A percentile compares a stretch with the other conserved stretches of the same genome.
Evolutionary conservation across 2,797 vertebrate genomes (phyloP).

Genomic region (Spea hammondii): DNA sequence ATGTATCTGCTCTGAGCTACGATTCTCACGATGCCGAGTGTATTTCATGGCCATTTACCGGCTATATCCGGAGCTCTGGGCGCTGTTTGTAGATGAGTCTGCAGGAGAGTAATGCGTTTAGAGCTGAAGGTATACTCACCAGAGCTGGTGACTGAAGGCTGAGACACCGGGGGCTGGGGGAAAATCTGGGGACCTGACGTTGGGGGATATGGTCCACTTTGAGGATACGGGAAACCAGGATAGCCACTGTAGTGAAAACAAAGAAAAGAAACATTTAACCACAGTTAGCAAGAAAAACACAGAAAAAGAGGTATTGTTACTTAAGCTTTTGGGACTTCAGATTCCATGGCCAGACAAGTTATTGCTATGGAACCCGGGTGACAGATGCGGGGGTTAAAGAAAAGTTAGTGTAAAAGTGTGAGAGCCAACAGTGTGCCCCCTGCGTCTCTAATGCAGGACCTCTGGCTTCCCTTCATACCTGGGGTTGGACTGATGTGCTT

Average conservation of each 20-base stretch:
- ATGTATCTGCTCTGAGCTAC: too few species aligned
- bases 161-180: conserved; percentile 64
- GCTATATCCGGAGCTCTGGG: too few species aligned
- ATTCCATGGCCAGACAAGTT: too few species aligned
- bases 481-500: conserved; percentile 77
- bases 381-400: too few species aligned
- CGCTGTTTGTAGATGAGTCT: too few species aligned
- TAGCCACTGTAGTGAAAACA: conserved; percentile 70
- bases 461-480: conserved; percentile 70
- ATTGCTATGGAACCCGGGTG: too few species aligned
- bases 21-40: too few species aligned
- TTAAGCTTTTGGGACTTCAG: neutral
- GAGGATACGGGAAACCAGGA: conserved; percentile 82
- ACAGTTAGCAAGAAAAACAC: conserved; percentile 14
- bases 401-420: too few species aligned
- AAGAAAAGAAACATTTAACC: conserved; percentile 4
- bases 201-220: conserved; percentile 82
- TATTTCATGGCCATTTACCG: too few species aligned
- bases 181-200: conserved; percentile 82
- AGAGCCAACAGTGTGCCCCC: too few species aligned
- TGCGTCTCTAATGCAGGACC: too few species aligned
- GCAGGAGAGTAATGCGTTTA: too few species aligned
- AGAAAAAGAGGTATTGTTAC: neutral
- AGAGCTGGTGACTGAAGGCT: conserved; percentile 83
- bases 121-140: conserved; percentile 73